These are phyloP conservation scores for Morelia viridis DNA, from an alignment of 2,797 vertebrate genomes.

Conservation along the genomic window DNA sequence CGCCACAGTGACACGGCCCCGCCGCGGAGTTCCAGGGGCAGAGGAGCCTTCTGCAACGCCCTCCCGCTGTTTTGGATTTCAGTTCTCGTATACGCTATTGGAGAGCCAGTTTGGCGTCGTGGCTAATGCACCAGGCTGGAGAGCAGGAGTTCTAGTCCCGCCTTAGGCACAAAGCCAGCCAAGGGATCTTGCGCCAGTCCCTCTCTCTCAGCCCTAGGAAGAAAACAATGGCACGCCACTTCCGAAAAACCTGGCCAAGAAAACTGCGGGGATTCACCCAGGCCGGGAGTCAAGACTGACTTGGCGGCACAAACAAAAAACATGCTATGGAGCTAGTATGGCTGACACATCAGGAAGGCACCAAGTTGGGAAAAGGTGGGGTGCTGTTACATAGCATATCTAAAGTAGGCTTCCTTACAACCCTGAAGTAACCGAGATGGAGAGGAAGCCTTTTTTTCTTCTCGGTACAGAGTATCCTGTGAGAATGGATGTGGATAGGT, in stretches of 20 bases:
- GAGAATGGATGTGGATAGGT: background rate
- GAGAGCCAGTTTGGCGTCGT: background rate
- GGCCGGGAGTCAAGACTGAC: background rate
- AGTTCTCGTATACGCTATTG: background rate
- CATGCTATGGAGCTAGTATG: background rate
- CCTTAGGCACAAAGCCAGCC: background rate
- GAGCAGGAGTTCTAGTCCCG: background rate
- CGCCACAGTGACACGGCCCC: background rate
- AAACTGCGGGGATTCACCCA: background rate
- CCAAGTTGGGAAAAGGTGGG: background rate
- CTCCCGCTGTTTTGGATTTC: background rate
- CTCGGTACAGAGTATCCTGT: background rate
- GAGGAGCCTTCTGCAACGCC: background rate
- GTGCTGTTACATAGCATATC: background rate
- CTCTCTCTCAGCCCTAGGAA: background rate
- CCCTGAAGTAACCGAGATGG: background rate
- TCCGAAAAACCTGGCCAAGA: background rate
- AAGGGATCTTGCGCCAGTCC: background rate
- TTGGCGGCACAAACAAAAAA: background rate
- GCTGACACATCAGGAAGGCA: background rate
- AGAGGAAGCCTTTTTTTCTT: background rate
- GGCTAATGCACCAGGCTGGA: background rate
- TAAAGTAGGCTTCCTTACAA: background rate
- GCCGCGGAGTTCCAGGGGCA: background rate
- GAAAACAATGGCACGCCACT: background rate